phyloP scores from a whole-genome alignment of 2,888 invertebrate species.

The Nomada fabriciana region DNA sequence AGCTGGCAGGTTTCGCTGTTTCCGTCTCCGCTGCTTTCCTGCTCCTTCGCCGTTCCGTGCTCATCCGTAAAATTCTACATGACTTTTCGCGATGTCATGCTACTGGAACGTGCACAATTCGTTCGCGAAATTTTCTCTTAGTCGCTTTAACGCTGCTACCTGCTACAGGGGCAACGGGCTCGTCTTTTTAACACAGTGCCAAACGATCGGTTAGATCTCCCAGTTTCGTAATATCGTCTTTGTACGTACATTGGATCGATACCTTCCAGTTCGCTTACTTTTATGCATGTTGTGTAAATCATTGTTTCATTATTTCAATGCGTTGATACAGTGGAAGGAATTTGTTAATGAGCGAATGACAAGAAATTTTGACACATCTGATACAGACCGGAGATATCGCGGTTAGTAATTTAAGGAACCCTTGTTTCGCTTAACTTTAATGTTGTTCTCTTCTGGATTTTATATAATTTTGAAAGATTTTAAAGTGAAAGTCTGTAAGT shows the following conservation, averaged over 20 bases:
- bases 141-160: slow-evolving; percentile 15
- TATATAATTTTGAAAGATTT: neutral
- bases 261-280: too few relatives aligned
- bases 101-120: slow-evolving; percentile 38
- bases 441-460: neutral
- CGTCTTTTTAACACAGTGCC: neutral
- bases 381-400: too few relatives aligned
- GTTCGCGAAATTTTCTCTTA: slow-evolving; percentile 37
- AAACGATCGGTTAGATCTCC: too few relatives aligned
- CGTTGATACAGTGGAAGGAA: too few relatives aligned
- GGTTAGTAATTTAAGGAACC: too few relatives aligned
- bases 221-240: too few relatives aligned
- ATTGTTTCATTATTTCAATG: too few relatives aligned
- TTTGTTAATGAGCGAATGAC: too few relatives aligned
- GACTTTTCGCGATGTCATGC: slow-evolving; percentile 61
- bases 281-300: too few relatives aligned
- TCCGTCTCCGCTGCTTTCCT: slow-evolving; percentile 31
- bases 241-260: too few relatives aligned
- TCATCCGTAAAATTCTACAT: slow-evolving; percentile 70
- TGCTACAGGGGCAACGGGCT: slow-evolving; percentile 16
- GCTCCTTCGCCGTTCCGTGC: slow-evolving; percentile 59
- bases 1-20: slow-evolving; percentile 46
- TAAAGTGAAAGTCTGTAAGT: neutral
- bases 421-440: neutral
- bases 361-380: too few relatives aligned